Conservation (phyloP, 2,888 invertebrate species). For the Mesorhabditis belari region DNA sequence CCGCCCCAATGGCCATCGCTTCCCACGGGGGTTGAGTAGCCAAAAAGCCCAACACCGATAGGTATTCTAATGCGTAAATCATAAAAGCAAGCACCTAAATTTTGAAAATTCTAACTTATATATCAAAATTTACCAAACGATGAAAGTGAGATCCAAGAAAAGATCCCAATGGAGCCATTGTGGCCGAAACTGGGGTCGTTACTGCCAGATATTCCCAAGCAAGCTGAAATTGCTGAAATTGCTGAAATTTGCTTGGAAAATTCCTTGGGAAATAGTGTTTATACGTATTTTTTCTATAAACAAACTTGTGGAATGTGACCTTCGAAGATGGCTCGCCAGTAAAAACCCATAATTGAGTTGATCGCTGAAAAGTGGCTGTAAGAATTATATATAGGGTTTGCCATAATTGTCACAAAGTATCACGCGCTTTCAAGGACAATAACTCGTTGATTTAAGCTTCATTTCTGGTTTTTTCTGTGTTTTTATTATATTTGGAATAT, state of each 20-base stretch:
- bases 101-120: neutral
- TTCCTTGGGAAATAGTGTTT: no score
- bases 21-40: conserved; percentile 30
- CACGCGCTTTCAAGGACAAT: no score
- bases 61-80: conserved; percentile 32
- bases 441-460: no score
- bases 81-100: conserved; percentile 33
- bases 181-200: conserved; percentile 30
- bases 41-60: conserved; percentile 33
- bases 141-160: conserved; percentile 48
- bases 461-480: no score
- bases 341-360: conserved; percentile 41
- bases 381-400: no score
- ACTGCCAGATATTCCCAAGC: conserved; percentile 40
- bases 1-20: conserved; percentile 12
- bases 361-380: conserved; percentile 30
- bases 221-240: conserved; percentile 10
- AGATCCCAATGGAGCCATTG: conserved; percentile 40
- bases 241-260: no score
- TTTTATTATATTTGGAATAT: neutral
- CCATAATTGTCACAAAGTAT: no score
- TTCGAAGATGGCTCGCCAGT: conserved; percentile 42
- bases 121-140: conserved; percentile 22
- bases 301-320: conserved; percentile 13
- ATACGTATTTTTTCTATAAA: no score